A percentile compares a stretch with the other conserved stretches of the same genome.
These are phyloP conservation scores for Pseudochirops cupreus DNA, from an alignment of 2,797 vertebrate species.

Conservation along the genomic window DNA sequence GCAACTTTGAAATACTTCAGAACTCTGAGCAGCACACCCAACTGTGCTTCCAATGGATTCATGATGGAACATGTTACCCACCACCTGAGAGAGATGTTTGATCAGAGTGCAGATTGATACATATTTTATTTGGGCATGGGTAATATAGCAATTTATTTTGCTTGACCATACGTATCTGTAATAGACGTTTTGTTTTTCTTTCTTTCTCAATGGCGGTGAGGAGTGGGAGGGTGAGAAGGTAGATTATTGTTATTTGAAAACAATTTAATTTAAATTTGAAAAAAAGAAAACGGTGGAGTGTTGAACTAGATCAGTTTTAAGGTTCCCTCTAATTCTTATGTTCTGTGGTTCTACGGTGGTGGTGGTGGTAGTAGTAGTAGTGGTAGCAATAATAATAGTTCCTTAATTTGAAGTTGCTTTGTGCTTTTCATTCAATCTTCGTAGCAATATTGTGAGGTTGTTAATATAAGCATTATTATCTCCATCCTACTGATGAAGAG, in stretches of 20 bases:
- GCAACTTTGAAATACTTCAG: not conserved
- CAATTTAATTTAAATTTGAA: not conserved
- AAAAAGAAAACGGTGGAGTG: not conserved
- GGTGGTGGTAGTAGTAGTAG: not conserved
- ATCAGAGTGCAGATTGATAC: not conserved
- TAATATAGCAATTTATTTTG: not conserved
- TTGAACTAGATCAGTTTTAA: not conserved
- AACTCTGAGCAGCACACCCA: not conserved
- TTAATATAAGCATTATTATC: constrained; percentile 20
- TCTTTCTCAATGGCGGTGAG: not conserved
- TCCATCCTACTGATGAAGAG: constrained; percentile 14
- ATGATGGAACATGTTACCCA: not conserved
- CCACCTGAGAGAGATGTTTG: not conserved
- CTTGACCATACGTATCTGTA: not conserved
- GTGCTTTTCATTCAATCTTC: not conserved
- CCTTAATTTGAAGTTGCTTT: not conserved
- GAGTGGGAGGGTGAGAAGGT: not conserved
- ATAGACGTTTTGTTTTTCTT: not conserved
- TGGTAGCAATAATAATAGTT: not conserved
- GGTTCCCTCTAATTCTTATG: not conserved
- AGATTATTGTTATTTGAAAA: not conserved
- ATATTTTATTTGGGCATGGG: not conserved
- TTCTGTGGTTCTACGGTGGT: not conserved
- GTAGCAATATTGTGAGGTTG: not conserved
- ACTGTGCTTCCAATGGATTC: not conserved